Evolutionary conservation across 1,140 invertebrate species (phyloP), one percentile per base, ranked within the genome.

Genomic region (Zaprionus taronus): DNA sequence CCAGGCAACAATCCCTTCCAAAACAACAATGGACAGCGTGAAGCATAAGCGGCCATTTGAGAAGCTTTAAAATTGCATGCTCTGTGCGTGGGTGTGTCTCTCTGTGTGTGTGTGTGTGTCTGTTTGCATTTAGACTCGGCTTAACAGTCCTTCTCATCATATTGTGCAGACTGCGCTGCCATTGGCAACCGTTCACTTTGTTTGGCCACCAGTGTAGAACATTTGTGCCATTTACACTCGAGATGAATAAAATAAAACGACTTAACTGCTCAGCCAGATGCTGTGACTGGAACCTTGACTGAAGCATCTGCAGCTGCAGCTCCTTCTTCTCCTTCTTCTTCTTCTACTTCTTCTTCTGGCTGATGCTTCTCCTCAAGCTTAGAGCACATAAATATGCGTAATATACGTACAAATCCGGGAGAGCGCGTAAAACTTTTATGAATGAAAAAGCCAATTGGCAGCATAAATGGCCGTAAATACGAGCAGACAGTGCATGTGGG

Each of bases 361-460:
- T 34, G 15, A 44, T 44, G 41, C 41, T 41, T 15, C 38, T 41
- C 2, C 38, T 14, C 14, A 14, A 12, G 34, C 38, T 17, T 47
- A 17, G 41, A 44, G 41, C n/a, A 31, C 24, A 56, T 38, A 38
- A 7, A 38, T 65, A 66, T 26, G 11, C 28, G 49, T 64, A 51
- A 72, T 55, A 34, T 34, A 34, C 31, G 31, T 11, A 28, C 28
- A 64, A 56, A 41, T 44, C 17, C 28, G 3, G 7, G n/a, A 47
- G 36, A 55, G 26, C 56, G 56, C 73, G 81, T 76, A 79, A 62
- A 61, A 71, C 41, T 89, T 83, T 87, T 89, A 87, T 87, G 84
- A 87, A 87, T 89, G 84, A 53, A 81, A 44, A 89, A 73, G 65
- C 31, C 77, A 73, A 87, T 87, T 70, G 80, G 47, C 62, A 51